phyloP scores from a whole-genome alignment of 2,113 vertebrate species.

The Pseudopipra pipra region DNA sequence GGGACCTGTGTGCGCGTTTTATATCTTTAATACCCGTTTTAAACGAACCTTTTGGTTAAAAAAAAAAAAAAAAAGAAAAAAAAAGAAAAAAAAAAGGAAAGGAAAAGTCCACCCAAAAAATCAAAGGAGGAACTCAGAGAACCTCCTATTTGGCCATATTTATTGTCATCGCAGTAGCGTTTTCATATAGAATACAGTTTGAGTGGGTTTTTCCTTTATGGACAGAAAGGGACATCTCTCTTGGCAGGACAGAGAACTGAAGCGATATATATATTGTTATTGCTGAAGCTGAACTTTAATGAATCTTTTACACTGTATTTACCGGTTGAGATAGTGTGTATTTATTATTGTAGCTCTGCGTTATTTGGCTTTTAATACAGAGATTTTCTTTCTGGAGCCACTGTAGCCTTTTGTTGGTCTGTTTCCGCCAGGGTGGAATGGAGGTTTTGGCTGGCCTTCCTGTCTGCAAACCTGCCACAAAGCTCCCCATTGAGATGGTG shows the following conservation, averaged over 20 bases:
- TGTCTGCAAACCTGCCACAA: background rate
- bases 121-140: background rate
- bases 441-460: background rate
- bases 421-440: background rate
- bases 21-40: conserved; percentile 75
- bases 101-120: background rate
- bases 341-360: conserved; percentile 65
- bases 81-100: background rate
- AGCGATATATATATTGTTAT: conserved; percentile 18
- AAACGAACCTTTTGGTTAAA: conserved; percentile 72
- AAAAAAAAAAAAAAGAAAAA: background rate
- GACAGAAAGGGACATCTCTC: background rate
- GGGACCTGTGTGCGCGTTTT: conserved; percentile 70
- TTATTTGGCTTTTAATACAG: conserved; percentile 78
- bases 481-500: background rate
- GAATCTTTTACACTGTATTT: conserved; percentile 66
- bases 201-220: background rate
- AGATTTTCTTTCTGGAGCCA: conserved; percentile 70
- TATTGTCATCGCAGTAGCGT: conserved; percentile 52
- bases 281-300: conserved; percentile 61
- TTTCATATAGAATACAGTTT: conserved; percentile 59
- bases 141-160: conserved; percentile 22
- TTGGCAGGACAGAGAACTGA: conserved; percentile 15
- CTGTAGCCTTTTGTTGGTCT: conserved; percentile 44
- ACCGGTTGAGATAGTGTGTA: conserved; percentile 55